Evolutionary conservation across 2,888 invertebrate species (phyloP).

Genomic region (Dasysyrphus tricinctus): DNA sequence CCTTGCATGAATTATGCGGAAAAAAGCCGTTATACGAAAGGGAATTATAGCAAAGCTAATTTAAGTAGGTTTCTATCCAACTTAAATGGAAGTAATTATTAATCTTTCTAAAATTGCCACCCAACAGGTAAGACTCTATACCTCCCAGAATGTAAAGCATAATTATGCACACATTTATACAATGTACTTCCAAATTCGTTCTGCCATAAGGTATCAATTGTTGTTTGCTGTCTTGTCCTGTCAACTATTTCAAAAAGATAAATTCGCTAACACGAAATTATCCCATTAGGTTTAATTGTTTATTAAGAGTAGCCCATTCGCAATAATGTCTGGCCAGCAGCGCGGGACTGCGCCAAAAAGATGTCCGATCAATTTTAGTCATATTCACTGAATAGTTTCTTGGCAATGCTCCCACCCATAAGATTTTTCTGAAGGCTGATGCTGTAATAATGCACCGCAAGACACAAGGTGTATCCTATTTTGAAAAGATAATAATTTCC

Average conservation of each 20-base stretch:
- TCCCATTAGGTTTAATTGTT: conserved; percentile 74
- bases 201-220: conserved; percentile 64
- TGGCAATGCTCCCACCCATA: conserved; percentile 59
- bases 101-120: too few relatives aligned
- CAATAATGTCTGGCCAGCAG: conserved; percentile 17
- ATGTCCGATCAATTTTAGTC: conserved; percentile 48
- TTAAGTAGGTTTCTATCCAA: too few relatives aligned
- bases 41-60: too few relatives aligned
- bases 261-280: conserved; percentile 65
- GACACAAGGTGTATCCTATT: conserved; percentile 21
- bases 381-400: conserved; percentile 43
- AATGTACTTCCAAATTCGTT: not conserved
- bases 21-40: too few relatives aligned
- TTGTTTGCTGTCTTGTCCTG: conserved; percentile 70
- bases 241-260: conserved; percentile 52
- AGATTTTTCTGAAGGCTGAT: not conserved
- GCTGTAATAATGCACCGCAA: not conserved
- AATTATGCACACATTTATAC: too few relatives aligned
- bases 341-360: conserved; percentile 38
- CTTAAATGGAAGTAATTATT: too few relatives aligned
- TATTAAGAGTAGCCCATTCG: conserved; percentile 61
- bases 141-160: too few relatives aligned
- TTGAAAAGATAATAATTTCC: conserved; percentile 18
- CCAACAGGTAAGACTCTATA: too few relatives aligned
- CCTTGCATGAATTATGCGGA: too few relatives aligned